Base-by-base conservation (phyloP, 2,797 vertebrate genomes). In the Chiloscyllium punctatum region DNA sequence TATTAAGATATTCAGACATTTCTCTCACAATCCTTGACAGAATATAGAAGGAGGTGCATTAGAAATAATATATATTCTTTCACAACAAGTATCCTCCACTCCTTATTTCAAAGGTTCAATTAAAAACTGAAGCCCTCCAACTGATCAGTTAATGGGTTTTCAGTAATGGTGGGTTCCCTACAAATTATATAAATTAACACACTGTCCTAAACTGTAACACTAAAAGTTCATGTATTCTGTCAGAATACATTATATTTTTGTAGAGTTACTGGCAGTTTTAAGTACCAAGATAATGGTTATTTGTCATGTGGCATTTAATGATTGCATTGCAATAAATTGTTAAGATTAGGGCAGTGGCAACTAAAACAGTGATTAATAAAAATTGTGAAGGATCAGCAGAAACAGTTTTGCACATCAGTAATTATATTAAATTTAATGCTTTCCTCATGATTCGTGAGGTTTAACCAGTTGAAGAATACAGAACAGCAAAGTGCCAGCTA, bases 381-480 rank as follows among this genome's bases (percentile, higher is more conserved):
- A 94, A 94, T 71, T 72, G n/a, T 25, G 42, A 48, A 71, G 92
- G 62, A 94, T 72, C 66, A 72, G 42, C 92, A 94, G 21, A 71
- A 94, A 2, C 33, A 42, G 6, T 0, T 42, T 72, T 42, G 66
- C n/a, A 94, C 18, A 51, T 94, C 92, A 71, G 92, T 72, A 94
- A 94, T 72, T 9, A 3, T 71, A 94, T 94, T 71, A 94, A 2
- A 37, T n/a, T 69, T 25, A 68, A 69, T 6, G 37, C 66, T 69
- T 69, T 42, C 16, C 30, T n/a, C 1, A 37, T 25, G n/a, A 37
- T 33, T 94, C 18, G 42, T 48, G 62, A 71, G 11, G 42, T 94
- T 71, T 42, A 94, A 27, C n/a, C 18, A 72, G 57, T n/a, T 53
- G 88, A 91, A 57, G 30, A 57, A 66, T 66, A n/a, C 53, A 90